Base-by-base conservation (phyloP, 2,888 invertebrate genomes). In the Agriopis marginaria region DNA sequence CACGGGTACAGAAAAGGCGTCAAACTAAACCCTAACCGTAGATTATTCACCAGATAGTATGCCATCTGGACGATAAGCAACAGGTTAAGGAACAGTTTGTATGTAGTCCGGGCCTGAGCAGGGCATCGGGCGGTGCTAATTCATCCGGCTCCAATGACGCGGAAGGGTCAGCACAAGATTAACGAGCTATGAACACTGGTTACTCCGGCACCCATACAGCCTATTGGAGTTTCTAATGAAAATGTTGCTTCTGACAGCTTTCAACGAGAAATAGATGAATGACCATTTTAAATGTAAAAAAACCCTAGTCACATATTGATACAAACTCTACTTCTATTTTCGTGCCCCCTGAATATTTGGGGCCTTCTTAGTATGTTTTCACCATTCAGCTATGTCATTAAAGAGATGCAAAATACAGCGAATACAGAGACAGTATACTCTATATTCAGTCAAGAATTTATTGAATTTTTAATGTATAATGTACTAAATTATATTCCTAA, bases 131-230 rank as follows among this genome's bases (percentile, higher is more conserved):
- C 47, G 56, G 68, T 79, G 77, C 78, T 84, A 82, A 82, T 80
- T 84, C 83, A 85, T 84, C 79, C 79, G 74, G 69, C 76, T 70
- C 81, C 86, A 84, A 86, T 87, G 86, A 85, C 78, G 81, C 71
- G 83, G 83, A 88, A 87, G 87, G 87, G 88, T 83, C 86, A 81
- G 63, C 77, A 39, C 54, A 80, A 82, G 86, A 87, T 87, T 86
- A 88, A 88, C 82, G 87, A 85, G 79, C 79, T 75, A 80, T 73
- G 74, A 63, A 59, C 54, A 56, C 65, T 56, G 65, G 69, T 69
- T 65, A 65, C 53, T 47, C 40, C 56, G 42, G 2, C 54, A 9
- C 42, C 40, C 55, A 14, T 9, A 40, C 44, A 7, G 8, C 45
- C 63, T 63, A 58, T 58, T 47, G 17, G 12, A 60, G n/a, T 44